phyloP scores from a whole-genome alignment of 2,888 invertebrate species.

The Acanthosepion pharaonis region DNA sequence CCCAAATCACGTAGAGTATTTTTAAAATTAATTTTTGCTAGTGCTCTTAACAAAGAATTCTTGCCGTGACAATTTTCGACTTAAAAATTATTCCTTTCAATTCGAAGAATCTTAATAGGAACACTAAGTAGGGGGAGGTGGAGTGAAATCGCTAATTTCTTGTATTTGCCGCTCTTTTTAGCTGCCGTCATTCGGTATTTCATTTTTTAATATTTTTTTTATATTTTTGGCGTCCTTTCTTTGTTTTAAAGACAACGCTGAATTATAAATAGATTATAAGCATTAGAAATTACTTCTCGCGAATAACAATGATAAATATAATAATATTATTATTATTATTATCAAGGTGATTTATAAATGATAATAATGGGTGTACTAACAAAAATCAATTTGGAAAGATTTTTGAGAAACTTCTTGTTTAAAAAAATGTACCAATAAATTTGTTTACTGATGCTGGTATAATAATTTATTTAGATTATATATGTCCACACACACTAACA shows the following conservation, averaged over 20 bases:
- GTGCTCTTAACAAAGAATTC: constrained; percentile 33
- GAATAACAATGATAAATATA: neutral
- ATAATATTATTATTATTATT: neutral
- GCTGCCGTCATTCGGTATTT: neutral
- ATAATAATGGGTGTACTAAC: no score
- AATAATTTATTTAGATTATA: no score
- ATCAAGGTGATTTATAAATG: no score
- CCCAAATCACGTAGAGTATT: neutral
- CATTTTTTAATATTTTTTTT: neutral
- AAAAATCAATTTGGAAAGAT: no score
- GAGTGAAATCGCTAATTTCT: neutral
- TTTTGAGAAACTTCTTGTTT: no score
- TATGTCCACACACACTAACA: no score
- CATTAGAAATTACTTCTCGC: neutral
- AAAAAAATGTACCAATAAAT: no score
- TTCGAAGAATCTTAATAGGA: neutral
- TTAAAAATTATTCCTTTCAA: neutral
- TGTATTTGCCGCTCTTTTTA: constrained; percentile 5
- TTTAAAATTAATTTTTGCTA: constrained; percentile 33
- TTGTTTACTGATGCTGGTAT: no score
- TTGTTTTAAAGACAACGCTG: neutral
- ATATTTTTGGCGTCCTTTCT: neutral
- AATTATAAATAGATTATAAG: neutral
- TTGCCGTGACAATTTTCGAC: constrained; percentile 21
- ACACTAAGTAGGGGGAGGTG: neutral